Base-by-base conservation (phyloP, 2,888 invertebrate species). In the Aelia acuminata region DNA sequence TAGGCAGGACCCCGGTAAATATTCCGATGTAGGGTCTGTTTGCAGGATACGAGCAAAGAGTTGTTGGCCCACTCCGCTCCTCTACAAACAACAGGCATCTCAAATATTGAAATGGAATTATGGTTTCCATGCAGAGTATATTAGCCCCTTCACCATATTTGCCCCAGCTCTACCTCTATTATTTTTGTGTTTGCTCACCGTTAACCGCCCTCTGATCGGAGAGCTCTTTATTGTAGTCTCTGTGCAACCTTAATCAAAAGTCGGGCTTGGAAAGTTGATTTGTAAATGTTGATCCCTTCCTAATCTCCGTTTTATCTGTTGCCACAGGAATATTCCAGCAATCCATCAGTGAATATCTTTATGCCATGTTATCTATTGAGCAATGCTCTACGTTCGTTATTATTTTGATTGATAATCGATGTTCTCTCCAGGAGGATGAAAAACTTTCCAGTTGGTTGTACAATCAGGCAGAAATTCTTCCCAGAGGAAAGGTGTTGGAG, bases 21-120 rank as follows among this genome's bases (percentile, higher is more conserved):
- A 57, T 57, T 26, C 57, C 75, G 39, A 75, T 39, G 39, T 39
- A 75, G 39, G 39, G 75, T 75, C 39, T 75, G 75, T 75, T 75
- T 75, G 75, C 75, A 75, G 35, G 75, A 75, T 75, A 39, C 39
- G 39, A 22, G 75, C 75, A 75, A 35, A 75, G 39, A 75, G 75
- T 75, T 39, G 39, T 75, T 39, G 39, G 75, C 39, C 8, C 35
- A 75, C 22, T 35, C 75, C 39, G 75, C 75, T 39, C 75, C 75
- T 75, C 39, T 22, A 22, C 75, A 75, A 75, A 75, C 75, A 75
- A 35, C 75, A 35, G 39, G 39, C 75, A 39, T 39, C 75, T 75
- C 75, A 75, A 75, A 75, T 75, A 75, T 75, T 75, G 75, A 75
- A 75, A 75, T 75, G 75, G 75, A 75, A 75, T 75, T 75, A 75